Conservation (phyloP, 1,140 invertebrate species). For the Eurosta solidaginis region DNA sequence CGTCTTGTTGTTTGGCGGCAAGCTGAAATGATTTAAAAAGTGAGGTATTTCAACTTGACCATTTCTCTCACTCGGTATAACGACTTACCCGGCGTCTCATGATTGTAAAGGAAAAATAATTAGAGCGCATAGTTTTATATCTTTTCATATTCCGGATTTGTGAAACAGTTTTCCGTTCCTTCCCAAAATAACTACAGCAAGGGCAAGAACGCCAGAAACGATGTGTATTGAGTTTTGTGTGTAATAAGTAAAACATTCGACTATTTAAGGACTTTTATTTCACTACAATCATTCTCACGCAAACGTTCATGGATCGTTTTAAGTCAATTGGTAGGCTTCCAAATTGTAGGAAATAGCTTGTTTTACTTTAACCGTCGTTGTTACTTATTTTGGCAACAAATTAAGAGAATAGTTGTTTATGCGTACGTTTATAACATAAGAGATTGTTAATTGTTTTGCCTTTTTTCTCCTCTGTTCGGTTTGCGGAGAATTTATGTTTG, state of each 20-base stretch:
- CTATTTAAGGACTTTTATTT: not conserved
- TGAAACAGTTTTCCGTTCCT: no score
- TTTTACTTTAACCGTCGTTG: no score
- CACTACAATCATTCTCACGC: not conserved
- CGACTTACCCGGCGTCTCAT: no score
- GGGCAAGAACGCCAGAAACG: not conserved
- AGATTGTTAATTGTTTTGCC: slow-evolving; percentile 6
- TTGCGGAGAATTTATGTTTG: not conserved
- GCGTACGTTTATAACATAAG: not conserved
- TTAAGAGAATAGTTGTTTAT: not conserved
- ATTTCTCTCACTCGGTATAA: no score
- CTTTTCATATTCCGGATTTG: no score
- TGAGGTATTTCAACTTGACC: no score
- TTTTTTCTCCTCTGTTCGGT: not conserved
- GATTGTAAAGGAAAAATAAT: no score
- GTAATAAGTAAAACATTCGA: not conserved
- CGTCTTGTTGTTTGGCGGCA: no score
- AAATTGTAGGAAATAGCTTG: not conserved
- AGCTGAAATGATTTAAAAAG: no score
- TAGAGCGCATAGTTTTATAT: no score
- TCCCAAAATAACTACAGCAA: no score
- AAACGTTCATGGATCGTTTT: not conserved
- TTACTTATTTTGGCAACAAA: no score
- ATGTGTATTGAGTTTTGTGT: not conserved
- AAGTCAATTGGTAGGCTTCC: not conserved